These are phyloP conservation scores for Syngnathus typhle DNA, from an alignment of 2,113 vertebrate species.

Conservation along the genomic window DNA sequence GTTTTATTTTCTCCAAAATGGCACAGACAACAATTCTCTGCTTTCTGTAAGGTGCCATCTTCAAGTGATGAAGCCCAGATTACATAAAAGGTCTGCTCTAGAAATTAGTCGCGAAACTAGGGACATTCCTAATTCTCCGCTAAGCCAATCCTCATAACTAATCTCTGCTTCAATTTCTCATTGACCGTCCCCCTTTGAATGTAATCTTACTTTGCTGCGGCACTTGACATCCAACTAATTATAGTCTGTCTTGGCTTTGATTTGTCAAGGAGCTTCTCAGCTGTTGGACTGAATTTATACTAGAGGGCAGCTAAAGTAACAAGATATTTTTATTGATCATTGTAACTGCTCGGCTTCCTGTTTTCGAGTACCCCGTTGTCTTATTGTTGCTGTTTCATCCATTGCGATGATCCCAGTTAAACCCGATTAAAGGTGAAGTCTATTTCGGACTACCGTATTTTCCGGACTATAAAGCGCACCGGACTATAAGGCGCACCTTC, in stretches of 20 bases:
- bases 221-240: background rate
- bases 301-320: background rate
- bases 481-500: no score
- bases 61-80: constrained; percentile 1
- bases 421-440: background rate
- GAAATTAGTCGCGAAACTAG: background rate
- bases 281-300: background rate
- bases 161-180: no score
- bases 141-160: background rate
- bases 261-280: background rate
- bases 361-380: no score
- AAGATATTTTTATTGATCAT: no score
- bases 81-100: background rate
- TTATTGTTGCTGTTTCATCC: no score
- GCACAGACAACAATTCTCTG: background rate
- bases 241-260: background rate
- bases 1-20: background rate
- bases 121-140: background rate
- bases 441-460: background rate
- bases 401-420: no score
- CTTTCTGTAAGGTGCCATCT: background rate
- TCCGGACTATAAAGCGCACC: no score
- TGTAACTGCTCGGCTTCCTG: no score
- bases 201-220: background rate
- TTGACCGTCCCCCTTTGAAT: background rate